phyloP scores from a whole-genome alignment of 2,888 invertebrate genomes.

The Watsonalla cultraria region DNA sequence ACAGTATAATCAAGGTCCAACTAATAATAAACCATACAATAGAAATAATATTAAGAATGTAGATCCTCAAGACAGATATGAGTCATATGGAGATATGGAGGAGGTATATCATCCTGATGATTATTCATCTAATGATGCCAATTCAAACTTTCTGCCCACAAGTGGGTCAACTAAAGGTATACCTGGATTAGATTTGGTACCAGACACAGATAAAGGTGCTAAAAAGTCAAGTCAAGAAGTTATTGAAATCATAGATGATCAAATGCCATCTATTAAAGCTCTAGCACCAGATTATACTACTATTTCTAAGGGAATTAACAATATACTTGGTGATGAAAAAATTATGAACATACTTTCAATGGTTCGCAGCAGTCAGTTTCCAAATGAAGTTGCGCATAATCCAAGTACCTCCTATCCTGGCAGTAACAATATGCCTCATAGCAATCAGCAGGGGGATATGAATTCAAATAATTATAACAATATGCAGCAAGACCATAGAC shows the following conservation, averaged over 20 bases:
- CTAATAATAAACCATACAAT: slow-evolving; percentile 20
- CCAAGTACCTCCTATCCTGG: neutral
- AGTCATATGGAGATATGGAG: slow-evolving; percentile 35
- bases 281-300: slow-evolving; percentile 73
- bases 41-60: slow-evolving; percentile 32
- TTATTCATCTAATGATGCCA: slow-evolving; percentile 20
- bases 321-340: slow-evolving; percentile 81
- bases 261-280: slow-evolving; percentile 11
- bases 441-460: slow-evolving; percentile 40
- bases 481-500: slow-evolving; percentile 34
- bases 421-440: slow-evolving; percentile 18
- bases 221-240: slow-evolving; percentile 42
- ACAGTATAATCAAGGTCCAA: slow-evolving; percentile 27
- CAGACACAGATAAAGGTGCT: slow-evolving; percentile 47
- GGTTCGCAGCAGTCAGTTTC: slow-evolving; percentile 22
- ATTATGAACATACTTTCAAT: slow-evolving; percentile 79
- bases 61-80: slow-evolving; percentile 43
- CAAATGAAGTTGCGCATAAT: slow-evolving; percentile 1
- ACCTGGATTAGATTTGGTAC: slow-evolving; percentile 85
- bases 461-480: slow-evolving; percentile 33
- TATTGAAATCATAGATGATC: slow-evolving; percentile 54
- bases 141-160: slow-evolving; percentile 48
- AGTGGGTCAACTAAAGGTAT: slow-evolving; percentile 75
- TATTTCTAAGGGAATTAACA: slow-evolving; percentile 81
- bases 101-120: slow-evolving; percentile 19